Evolutionary conservation across 2,113 vertebrate species (phyloP).

Genomic region (Paramormyrops kingsleyae): DNA sequence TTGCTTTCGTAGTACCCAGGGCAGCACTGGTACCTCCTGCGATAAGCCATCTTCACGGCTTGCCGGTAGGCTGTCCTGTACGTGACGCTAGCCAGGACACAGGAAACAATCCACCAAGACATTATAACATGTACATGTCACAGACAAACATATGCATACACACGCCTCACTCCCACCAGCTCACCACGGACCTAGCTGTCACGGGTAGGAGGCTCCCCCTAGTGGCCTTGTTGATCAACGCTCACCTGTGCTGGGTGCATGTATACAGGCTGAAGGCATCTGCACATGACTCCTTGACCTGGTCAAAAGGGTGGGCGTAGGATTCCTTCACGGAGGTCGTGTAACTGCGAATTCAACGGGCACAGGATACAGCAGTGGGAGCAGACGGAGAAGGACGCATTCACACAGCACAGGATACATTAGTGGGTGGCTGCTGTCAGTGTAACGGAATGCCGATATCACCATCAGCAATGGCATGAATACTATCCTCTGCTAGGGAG

Average conservation of each 20-base stretch:
- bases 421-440: background rate
- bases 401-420: background rate
- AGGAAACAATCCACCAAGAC: background rate
- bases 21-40: conserved; percentile 80
- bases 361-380: background rate
- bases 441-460: background rate
- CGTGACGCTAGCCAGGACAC: conserved; percentile 59
- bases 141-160: background rate
- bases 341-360: conserved; percentile 57
- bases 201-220: background rate
- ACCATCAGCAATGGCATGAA: background rate
- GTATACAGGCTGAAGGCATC: conserved; percentile 52
- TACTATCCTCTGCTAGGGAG: background rate
- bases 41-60: conserved; percentile 69
- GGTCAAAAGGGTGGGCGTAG: conserved; percentile 70
- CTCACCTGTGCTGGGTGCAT: conserved; percentile 74
- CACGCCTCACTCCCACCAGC: background rate
- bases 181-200: background rate
- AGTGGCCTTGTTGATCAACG: background rate
- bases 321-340: conserved; percentile 78
- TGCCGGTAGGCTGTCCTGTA: conserved; percentile 85
- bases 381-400: background rate
- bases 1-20: conserved; percentile 81
- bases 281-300: conserved; percentile 62
- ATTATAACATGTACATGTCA: background rate